Evolutionary conservation across 2,888 invertebrate species (phyloP).

Genomic region (Eucera pruinosa): DNA sequence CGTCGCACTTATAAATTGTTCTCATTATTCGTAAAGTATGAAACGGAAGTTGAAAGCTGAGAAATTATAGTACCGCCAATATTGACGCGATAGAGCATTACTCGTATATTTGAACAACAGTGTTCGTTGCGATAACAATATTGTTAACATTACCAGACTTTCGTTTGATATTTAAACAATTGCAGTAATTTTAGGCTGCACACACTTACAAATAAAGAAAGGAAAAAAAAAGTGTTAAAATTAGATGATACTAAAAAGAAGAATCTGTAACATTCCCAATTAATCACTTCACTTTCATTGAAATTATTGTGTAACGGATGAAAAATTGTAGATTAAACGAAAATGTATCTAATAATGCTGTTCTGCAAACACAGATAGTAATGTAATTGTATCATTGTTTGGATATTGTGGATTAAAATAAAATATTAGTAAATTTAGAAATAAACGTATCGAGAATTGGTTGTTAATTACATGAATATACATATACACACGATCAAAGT

Average conservation of each 20-base stretch:
- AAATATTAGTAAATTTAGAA: conserved; percentile 68
- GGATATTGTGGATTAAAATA: conserved; percentile 74
- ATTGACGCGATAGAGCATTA: conserved; percentile 24
- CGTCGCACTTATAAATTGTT: conserved; percentile 51
- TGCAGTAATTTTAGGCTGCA: conserved; percentile 55
- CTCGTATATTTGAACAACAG: conserved; percentile 11
- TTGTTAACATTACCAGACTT: conserved; percentile 36
- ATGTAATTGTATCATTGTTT: conserved; percentile 76
- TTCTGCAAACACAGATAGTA: conserved; percentile 70
- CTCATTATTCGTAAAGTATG: conserved; percentile 45
- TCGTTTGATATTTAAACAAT: conserved; percentile 59
- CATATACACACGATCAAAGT: conserved; percentile 20
- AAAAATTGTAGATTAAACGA: conserved; percentile 63
- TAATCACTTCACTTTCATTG: conserved; percentile 56
- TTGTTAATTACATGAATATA: conserved; percentile 74
- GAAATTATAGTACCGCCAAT: conserved; percentile 24
- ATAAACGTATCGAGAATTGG: conserved; percentile 69
- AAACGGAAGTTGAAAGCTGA: conserved; percentile 53
- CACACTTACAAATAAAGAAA: conserved; percentile 47
- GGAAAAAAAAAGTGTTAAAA: conserved; percentile 56
- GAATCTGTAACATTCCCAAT: conserved; percentile 65
- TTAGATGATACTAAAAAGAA: conserved; percentile 44
- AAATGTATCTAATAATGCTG: conserved; percentile 61
- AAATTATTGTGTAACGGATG: conserved; percentile 55
- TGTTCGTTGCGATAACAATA: conserved; percentile 8